A percentile compares a stretch with the other conserved stretches of the same genome.
Conservation (phyloP, 30 jellyfish, hydroid and myxozoan species). For the Hydractinia symbiolongicarpus region DNA sequence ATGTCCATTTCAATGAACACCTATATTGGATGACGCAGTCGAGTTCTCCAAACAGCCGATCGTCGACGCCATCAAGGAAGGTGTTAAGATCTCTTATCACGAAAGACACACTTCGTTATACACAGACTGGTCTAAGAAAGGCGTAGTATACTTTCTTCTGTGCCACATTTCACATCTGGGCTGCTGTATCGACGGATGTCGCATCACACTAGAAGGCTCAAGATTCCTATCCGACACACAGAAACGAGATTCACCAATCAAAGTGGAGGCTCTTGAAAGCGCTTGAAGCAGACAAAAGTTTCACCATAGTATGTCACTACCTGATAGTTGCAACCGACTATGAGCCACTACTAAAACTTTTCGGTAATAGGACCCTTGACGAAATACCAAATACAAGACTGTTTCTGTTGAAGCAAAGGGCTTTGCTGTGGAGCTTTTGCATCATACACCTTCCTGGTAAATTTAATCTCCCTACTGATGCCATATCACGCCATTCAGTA, state of each 20-base stretch:
- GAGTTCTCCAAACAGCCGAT: background rate
- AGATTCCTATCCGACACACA: slow-evolving; percentile 8
- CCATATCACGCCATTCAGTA: slow-evolving; percentile 8
- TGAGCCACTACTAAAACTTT: too few species aligned
- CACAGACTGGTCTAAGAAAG: slow-evolving; percentile 21
- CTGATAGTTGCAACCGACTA: too few species aligned
- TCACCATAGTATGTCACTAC: too few species aligned
- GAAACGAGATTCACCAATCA: slow-evolving; percentile 23
- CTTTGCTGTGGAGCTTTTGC: slow-evolving; percentile 17
- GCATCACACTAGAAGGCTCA: slow-evolving; percentile 9
- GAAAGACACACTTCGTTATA: background rate
- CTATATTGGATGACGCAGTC: background rate
- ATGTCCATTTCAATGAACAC: background rate
- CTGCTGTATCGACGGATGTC: slow-evolving; percentile 10
- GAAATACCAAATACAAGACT: background rate
- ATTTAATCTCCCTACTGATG: background rate
- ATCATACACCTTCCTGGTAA: background rate
- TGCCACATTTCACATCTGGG: background rate
- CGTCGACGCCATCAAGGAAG: slow-evolving; percentile 10
- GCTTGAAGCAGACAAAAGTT: slow-evolving; percentile 19
- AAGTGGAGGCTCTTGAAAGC: slow-evolving; percentile 23
- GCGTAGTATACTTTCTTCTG: slow-evolving; percentile 13
- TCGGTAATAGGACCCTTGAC: too few species aligned
- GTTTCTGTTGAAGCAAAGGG: slow-evolving; percentile 14
- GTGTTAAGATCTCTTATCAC: slow-evolving; percentile 10